Base-by-base conservation (phyloP, 2,888 invertebrate genomes). In the Thelaira solivaga region DNA sequence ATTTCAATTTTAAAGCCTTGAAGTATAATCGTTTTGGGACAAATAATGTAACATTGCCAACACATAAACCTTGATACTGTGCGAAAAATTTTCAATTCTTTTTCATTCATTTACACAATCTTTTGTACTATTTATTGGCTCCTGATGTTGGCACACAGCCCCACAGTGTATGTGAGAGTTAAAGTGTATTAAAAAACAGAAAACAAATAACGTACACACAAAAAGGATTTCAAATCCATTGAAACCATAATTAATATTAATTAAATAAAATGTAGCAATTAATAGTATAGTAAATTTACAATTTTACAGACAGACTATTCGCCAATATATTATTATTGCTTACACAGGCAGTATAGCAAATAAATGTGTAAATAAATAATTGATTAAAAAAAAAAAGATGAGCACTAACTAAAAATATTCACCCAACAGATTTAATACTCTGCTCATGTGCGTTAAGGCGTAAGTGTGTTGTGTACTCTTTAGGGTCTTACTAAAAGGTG, bases 241-340 rank as follows among this genome's bases (percentile, higher is more conserved):
- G 65, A 24, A 64, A 61, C 76, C 22, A 67, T 67, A 76, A 76
- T 76, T 71, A 72, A 72, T 71, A 67, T 71, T 67, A 76, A 72
- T 72, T 76, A 76, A 71, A 76, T 59, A 65, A 71, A 68, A 72
- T 71, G 31, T 71, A 61, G 61, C 39, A 61, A 67, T 76, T 76
- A 65, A 71, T 59, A 39, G 43, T 29, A 59, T 51, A 51, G 34
- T 36, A 62, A 71, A 53, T 71, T 71, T 71, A 53, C 43, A 71
- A 53, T 36, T 43, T 43, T 53, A 22, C 34, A 51, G 5, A 43
- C 24, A 34, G 49, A 71, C 51, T 41, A 34, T 71, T 71, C n/a
- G 62, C 43, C 62, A 71, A 51, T 51, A 29, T 16, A 41, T 10
- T 22, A 47, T 11, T 29, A 26, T 13, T 47, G 34, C 22, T 26